These are phyloP conservation scores for Falco novaeseelandiae DNA, from an alignment of 2,797 vertebrate genomes.

Conservation along the genomic window DNA sequence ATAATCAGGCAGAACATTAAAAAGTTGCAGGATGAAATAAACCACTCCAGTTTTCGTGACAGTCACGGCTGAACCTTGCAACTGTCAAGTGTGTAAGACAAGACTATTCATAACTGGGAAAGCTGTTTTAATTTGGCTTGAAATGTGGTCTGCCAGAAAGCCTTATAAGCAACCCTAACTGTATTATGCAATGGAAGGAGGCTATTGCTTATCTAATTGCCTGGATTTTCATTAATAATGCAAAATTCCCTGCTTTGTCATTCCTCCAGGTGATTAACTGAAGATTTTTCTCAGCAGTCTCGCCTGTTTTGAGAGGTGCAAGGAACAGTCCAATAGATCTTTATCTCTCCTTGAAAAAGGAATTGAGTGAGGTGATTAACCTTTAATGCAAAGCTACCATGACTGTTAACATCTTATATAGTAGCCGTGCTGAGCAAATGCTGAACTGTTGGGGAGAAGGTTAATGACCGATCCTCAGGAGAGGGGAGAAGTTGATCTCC, in stretches of 20 bases:
- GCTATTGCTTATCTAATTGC: conserved; percentile 65
- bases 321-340: conserved; percentile 38
- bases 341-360: background rate
- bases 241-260: conserved; percentile 19
- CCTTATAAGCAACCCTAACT: conserved; percentile 24
- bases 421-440: conserved; percentile 37
- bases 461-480: conserved; percentile 64
- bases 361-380: conserved; percentile 66
- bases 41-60: conserved; percentile 6
- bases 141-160: background rate
- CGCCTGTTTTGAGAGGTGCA: conserved; percentile 40
- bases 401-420: background rate
- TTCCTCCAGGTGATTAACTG: conserved; percentile 58
- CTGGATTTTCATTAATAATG: conserved; percentile 61
- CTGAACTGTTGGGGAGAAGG: conserved; percentile 40
- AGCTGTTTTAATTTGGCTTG: conserved; percentile 32
- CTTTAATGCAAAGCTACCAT: conserved; percentile 51
- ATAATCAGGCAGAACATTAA: background rate
- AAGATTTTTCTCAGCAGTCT: conserved; percentile 21
- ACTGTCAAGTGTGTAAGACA: background rate
- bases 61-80: background rate
- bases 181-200: background rate
- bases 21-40: conserved; percentile 27
- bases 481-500: background rate
- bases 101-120: background rate